Evolutionary conservation across 2,888 invertebrate species (phyloP), one percentile per base, ranked within the genome.

Genomic region (Lamproptera curius): DNA sequence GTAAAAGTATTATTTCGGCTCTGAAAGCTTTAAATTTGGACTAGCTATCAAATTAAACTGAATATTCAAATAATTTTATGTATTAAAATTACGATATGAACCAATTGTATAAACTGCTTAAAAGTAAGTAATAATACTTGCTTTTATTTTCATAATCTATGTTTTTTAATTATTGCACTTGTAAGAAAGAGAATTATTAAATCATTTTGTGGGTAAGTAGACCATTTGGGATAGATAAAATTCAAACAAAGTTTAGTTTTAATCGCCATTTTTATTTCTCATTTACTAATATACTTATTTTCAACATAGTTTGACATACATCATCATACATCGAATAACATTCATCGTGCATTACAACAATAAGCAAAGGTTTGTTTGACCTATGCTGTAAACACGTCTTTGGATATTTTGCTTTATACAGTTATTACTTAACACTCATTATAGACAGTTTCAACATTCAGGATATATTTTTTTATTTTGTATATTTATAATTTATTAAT

Each of bases 201-300:
- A 14, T 35, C 9, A 35, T 8, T 15, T 15, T 35, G 3, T 15
- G n/a, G n/a, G n/a, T n/a, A 33, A 26, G 33, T 20, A 35, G 5
- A n/a, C 20, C 14, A 13, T 23, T 11, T 5, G 15, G 48, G 48
- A 16, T 43, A 1, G 31, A 10, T 10, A 11, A 50, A 23, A 37
- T 44, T 76, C 75, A 77, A 74, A 73, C 70, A 50, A 51, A 43
- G 62, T 58, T 60, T 65, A 76, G 74, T 76, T 72, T 70, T 67
- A 80, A 83, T 83, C 85, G 81, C 82, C 85, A 69, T 72, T 59
- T 84, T 84, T 79, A 83, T 82, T 71, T 67, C 62, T 62, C 67
- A 63, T 70, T 56, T 67, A 13, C 79, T 81, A 80, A 70, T 73
- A 66, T 69, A 76, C 68, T 72, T 73, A 69, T 70, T 65, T 70